Evolutionary conservation across 2,888 invertebrate species (phyloP), one percentile per base, ranked within the genome.

Genomic region (Caenorhabditis drosophilae): DNA sequence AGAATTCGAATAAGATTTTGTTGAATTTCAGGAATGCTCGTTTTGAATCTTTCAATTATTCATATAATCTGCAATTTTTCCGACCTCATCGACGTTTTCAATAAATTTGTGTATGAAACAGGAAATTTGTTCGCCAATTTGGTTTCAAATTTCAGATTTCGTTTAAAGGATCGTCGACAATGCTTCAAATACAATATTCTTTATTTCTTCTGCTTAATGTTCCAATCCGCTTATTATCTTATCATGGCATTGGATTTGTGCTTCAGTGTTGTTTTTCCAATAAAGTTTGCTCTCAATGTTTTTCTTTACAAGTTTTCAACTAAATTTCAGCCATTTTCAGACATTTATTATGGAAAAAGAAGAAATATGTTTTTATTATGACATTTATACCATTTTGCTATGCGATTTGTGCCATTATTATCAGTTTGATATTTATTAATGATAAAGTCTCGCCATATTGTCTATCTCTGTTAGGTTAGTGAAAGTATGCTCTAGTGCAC

Each of bases 321-420:
- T 4, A 42, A 40, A 40, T 6, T 20, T 23, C 4, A 25, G 15
- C 4, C 16, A n/a, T 18, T 47, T 60, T 16, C 46, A 66, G 66
- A 51, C 66, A 66, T 20, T 55, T 55, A 56, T 46, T 66, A 12
- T 66, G 66, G 66, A 59, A 60, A 7, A 66, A 66, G 36, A 7
- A 27, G n/a, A 34, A 36, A n/a, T 66, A 66, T 45, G 59, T 66
- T 6, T 20, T 27, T 2, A 31, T 49, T 11, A 51, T 66, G 59
- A 47, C 51, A 23, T 16, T 66, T 1, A 53, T 60, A 16, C 66
- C 66, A 2, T 7, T 49, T 3, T 7, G 47, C 15, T 66, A 46
- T 22, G 51, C 66, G 22, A 48, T 49, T 41, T 23, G 34, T 16
- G 42, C 51, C 18, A 52, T 36, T 15, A 1, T 60, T 18, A 16